Percentiles rank a stretch among this genome's conserved stretches.
These are phyloP conservation scores for Protonibea diacanthus DNA, from an alignment of 2,797 vertebrate species.

Conservation along the genomic window DNA sequence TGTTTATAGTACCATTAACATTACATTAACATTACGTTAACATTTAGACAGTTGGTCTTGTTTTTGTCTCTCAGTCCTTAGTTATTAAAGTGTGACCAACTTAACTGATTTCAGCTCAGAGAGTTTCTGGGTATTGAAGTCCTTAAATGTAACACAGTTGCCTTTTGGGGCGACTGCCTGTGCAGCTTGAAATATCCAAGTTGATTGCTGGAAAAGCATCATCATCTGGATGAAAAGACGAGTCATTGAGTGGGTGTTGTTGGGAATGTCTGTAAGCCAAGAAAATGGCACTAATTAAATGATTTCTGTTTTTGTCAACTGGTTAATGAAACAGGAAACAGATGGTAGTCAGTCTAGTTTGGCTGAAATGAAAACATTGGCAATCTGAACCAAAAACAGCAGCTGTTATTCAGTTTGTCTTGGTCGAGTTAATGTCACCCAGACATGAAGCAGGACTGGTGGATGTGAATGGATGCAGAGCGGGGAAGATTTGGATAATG, in stretches of 20 bases:
- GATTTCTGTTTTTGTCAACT: background rate
- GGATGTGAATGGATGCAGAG: conserved; percentile 10
- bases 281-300: background rate
- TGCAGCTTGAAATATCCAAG: background rate
- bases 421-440: background rate
- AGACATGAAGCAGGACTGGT: background rate
- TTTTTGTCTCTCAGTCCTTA: background rate
- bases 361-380: background rate
- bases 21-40: too few relatives aligned
- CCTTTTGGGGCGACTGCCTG: background rate
- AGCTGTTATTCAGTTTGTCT: background rate
- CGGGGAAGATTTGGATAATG: conserved; percentile 27
- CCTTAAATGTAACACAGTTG: background rate
- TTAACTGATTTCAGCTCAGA: background rate
- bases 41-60: too few relatives aligned
- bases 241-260: background rate
- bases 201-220: background rate
- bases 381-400: background rate
- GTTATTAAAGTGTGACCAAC: background rate
- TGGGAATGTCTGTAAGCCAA: background rate
- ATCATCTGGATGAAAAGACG: background rate
- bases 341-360: background rate
- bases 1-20: background rate
- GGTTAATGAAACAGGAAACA: background rate
- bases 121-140: background rate